Conservation (phyloP, 30 jellyfish, hydroid and myxozoan species). For the Morbakka virulenta region DNA sequence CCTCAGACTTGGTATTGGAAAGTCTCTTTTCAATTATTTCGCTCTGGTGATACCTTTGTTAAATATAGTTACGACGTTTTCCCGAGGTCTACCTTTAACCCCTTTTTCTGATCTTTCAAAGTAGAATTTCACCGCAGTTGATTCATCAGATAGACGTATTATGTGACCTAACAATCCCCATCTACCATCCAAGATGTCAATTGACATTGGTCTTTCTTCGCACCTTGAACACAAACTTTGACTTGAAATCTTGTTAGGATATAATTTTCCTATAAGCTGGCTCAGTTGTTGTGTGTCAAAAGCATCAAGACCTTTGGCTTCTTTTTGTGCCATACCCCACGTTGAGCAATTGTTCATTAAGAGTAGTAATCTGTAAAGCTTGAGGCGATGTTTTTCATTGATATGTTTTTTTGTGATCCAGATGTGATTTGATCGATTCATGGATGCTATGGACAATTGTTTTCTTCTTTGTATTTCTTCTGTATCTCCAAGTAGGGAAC, state of each 20-base stretch:
- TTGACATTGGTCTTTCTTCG: slow-evolving; percentile 19
- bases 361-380: slow-evolving; percentile 27
- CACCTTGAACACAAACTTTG: slow-evolving; percentile 25
- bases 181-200: slow-evolving; percentile 44
- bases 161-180: slow-evolving; percentile 50
- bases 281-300: slow-evolving; percentile 36
- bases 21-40: slow-evolving; percentile 16
- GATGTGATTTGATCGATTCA: slow-evolving; percentile 2
- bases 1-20: slow-evolving; percentile 8
- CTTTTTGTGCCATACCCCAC: too few relatives aligned
- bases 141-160: too few relatives aligned
- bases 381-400: slow-evolving; percentile 47
- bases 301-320: slow-evolving; percentile 30
- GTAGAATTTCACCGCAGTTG: slow-evolving; percentile 45
- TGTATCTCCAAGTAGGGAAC: too few relatives aligned
- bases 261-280: slow-evolving; percentile 34
- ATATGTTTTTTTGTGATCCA: slow-evolving; percentile 20
- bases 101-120: slow-evolving; percentile 28
- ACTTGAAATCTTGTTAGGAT: slow-evolving; percentile 30
- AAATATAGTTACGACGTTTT: slow-evolving; percentile 27
- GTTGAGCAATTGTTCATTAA: slow-evolving; percentile 27
- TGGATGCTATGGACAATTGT: too few relatives aligned
- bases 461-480: too few relatives aligned
- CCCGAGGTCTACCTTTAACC: slow-evolving; percentile 40
- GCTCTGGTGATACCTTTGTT: too few relatives aligned